Base-by-base conservation (phyloP, 2,797 vertebrate genomes). In the Diplodus puntazzo region DNA sequence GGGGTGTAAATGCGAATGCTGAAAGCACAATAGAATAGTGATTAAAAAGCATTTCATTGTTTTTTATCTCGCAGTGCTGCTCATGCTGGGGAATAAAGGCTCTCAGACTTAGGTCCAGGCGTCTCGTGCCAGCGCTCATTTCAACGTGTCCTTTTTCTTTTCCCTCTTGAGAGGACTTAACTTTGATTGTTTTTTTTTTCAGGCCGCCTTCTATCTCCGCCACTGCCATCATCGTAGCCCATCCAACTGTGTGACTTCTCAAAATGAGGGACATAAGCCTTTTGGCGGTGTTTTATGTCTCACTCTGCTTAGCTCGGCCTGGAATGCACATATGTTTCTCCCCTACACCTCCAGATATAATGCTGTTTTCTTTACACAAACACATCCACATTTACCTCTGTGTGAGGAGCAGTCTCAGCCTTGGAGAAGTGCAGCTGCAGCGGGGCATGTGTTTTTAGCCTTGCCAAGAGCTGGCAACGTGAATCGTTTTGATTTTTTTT, bases 21-120 rank as follows among this genome's bases (percentile, higher is more conserved):
- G 83, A 88, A 86, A 87, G 89, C 88, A 94, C 90, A 94, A 93
- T 91, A 82, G 88, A 79, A 75, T 91, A 88, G 87, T 94, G 92
- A 95, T 95, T 95, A 91, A 91, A 93, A 92, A 87, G 84, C 80
- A 80, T 90, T 84, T 75, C 75, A 30, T 72, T 82, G 86, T 84
- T 74, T 92, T 92, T 91, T 92, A 92, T 94, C 88, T 89, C 21
- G 2, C 67, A 58, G 57, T 73, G 65, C 60, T 73, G 77, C 81
- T 89, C 27, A 17, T 86, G 83, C 75, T 75, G 73, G 79, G 75
- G 87, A 89, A 82, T 57, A 73, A 59, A 67, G 66, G 80, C 77
- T 92, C 91, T 90, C 83, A 81, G 78, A 80, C 74, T 88, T 74
- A 64, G 76, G 81, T 86, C 72, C 65, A 11, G 11, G 64, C 71